phyloP scores from a whole-genome alignment of 2,888 invertebrate genomes.

The Rhagium mordax region DNA sequence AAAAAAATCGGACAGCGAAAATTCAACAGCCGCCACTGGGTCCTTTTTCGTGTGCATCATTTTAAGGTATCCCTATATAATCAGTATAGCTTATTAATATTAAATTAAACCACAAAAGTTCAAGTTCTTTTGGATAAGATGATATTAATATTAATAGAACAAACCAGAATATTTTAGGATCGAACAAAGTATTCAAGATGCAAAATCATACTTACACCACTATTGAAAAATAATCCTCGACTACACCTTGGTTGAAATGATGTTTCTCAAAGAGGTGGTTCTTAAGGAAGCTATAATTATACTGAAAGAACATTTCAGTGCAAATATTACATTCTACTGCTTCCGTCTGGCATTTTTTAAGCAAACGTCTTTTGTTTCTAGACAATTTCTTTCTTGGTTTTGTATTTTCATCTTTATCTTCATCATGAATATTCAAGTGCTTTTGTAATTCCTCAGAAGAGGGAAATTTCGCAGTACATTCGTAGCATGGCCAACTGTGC shows the following conservation, averaged over 20 bases:
- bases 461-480: constrained; percentile 74
- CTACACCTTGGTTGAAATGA: constrained; percentile 51
- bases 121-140: too few relatives aligned
- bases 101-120: too few relatives aligned
- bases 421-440: constrained; percentile 74
- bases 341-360: constrained; percentile 52
- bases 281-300: constrained; percentile 58
- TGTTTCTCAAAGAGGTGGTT: constrained; percentile 61
- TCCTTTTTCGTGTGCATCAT: too few relatives aligned
- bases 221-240: constrained; percentile 61
- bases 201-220: constrained; percentile 59
- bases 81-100: too few relatives aligned
- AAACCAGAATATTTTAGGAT: too few relatives aligned
- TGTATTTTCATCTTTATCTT: constrained; percentile 59
- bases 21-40: too few relatives aligned
- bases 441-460: constrained; percentile 74
- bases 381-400: constrained; percentile 60
- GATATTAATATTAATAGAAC: too few relatives aligned
- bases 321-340: constrained; percentile 64
- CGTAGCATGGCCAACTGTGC: constrained; percentile 76
- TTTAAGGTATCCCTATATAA: too few relatives aligned
- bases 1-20: too few relatives aligned
- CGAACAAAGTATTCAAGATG: too few relatives aligned
- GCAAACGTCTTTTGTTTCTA: constrained; percentile 52
- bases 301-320: constrained; percentile 59